Conservation (phyloP, 2,113 vertebrate genomes). For the Lynx canadensis region DNA sequence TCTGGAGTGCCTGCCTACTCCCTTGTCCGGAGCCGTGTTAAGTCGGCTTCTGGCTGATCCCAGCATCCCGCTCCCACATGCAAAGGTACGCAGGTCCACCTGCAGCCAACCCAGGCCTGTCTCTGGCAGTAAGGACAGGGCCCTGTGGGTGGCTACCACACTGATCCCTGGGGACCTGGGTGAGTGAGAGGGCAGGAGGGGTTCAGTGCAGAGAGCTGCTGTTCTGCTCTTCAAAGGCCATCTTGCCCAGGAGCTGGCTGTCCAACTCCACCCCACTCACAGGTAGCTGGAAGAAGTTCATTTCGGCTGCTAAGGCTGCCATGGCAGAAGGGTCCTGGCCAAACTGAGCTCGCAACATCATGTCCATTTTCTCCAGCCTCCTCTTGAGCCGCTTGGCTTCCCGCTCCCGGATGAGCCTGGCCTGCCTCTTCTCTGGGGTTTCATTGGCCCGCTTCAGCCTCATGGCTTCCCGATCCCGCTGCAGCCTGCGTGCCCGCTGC, state of each 20-base stretch:
- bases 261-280: conserved; percentile 92
- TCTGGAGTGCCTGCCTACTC: conserved; percentile 75
- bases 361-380: conserved; percentile 97
- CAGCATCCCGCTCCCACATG: conserved; percentile 59
- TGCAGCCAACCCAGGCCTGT: conserved; percentile 47
- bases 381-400: conserved; percentile 97
- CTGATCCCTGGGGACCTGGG: neutral
- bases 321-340: conserved; percentile 97
- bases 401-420: conserved; percentile 94
- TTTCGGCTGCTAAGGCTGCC: conserved; percentile 96
- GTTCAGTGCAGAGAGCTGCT: conserved; percentile 82
- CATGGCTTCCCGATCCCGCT: conserved; percentile 97
- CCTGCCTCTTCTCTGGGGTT: conserved; percentile 96
- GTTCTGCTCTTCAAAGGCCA: conserved; percentile 89
- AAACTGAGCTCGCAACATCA: conserved; percentile 96
- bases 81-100: conserved; percentile 54
- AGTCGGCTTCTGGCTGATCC: conserved; percentile 49
- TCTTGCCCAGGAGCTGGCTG: conserved; percentile 91
- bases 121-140: conserved; percentile 38
- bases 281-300: conserved; percentile 96
- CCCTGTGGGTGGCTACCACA: conserved; percentile 34
- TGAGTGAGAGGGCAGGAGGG: neutral
- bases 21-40: conserved; percentile 51
- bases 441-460: conserved; percentile 95
- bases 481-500: conserved; percentile 93